Evolutionary conservation across 2,113 vertebrate species (phyloP), one percentile per base, ranked within the genome.

Genomic region (Neotoma lepida): DNA sequence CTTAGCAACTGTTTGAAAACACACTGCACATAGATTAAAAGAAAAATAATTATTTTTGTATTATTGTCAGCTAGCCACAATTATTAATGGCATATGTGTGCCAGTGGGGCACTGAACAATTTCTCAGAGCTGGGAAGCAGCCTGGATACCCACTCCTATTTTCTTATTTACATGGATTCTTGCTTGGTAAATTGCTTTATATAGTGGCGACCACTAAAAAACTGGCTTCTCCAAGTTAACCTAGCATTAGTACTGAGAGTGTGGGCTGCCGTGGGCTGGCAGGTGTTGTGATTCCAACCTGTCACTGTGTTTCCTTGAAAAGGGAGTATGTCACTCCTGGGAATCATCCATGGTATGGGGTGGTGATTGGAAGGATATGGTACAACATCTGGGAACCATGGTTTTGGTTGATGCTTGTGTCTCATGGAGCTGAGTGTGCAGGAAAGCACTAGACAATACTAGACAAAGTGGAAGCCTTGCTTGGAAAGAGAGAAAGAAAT

Each of bases 1-100:
- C 44, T 86, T 68, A 46, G 41, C 64, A 86, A 63, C 73, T 41
- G 39, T 73, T 93, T 84, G 88, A 86, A 76, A 95, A 93, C 64
- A 74, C 46, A 90, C n/a, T 80, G 2, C 41, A 90, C 1, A 15
- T 86, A 94, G 73, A 86, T 28, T 22, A 54, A 88, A 94, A 95
- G 68, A 66, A 78, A 66, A 46, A 44, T 51, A 28, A 10, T 20
- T 63, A 14, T 92, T 91, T 95, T 88, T 20, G 3, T 63, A 14
- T 71, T 68, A 76, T 64, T 87, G 41, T 85, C 88, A 82, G 22
- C 30, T 51, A 87, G 10, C 74, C 30, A 24, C 66, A 58, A 6
- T 87, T 93, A 49, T 39, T 51, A 61, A 44, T 18, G 30, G 44
- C 22, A 71, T 58, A 2, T 56, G 4, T 28, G 44, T 88, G 20